Evolutionary conservation across 1,140 invertebrate genomes (phyloP), one percentile per base, ranked within the genome.

Genomic region (Portunus trituberculatus): DNA sequence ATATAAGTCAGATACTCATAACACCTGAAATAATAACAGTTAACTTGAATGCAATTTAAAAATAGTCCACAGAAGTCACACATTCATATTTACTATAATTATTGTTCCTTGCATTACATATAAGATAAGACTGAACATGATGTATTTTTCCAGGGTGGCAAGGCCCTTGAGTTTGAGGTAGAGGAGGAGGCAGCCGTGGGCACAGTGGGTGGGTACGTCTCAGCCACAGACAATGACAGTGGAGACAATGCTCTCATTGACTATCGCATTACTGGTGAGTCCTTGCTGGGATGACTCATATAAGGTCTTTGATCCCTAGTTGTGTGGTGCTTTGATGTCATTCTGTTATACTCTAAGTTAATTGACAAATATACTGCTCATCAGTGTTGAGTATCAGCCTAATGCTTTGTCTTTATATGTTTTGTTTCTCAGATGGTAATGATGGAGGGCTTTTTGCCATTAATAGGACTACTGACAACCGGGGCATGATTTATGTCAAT

Each of bases 231-330:
- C 96, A 97, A 98, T 96, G 98, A 98, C 96, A 95, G 94, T 25
- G 98, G 97, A 16, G 98, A 98, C 31, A 98, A 98, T 97, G 98
- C 98, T 0, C 97, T 98, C 89, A 98, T 98, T 59, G 98, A 98
- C 96, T 98, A 98, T 96, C 97, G 97, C 0, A 98, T 98, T 29
- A 98, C 97, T 94, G 98, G 97, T 98, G 97, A 96, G 96, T 96
- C 48, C 52, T 59, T 12, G 52, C 8, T 59, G 3, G 52, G 52
- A 59, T 59, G 52, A 20, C 10, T 59, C 52, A 16, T 10, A 12
- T 59, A 59, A 39, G 39, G 39, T 39, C 39, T 39, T 39, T 39
- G 6, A 6, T 39, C 39, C 1, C 39, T 39, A 2, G 39, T 39
- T 39, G 39, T 39, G 6, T 39, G 39, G 39, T 39, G 39, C 1